phyloP scores from a whole-genome alignment of 2,888 invertebrate genomes.

The Dastarcus helophoroides region DNA sequence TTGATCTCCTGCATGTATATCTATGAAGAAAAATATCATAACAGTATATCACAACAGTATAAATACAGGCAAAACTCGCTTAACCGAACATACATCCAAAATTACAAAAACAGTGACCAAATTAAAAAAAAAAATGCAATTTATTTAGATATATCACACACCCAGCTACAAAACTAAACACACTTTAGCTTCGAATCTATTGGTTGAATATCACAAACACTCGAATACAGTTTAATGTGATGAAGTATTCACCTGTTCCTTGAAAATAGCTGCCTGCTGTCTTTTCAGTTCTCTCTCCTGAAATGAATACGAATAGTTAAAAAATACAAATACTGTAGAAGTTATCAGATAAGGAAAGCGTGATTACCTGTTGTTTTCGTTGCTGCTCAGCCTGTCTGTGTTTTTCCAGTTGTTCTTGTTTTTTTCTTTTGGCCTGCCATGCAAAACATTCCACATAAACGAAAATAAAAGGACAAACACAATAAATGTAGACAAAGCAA shows the following conservation, averaged over 20 bases:
- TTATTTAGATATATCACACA: too few species aligned
- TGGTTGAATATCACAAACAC: too few species aligned
- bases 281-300: slow-evolving; percentile 86
- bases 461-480: too few species aligned
- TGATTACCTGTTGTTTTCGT: slow-evolving; percentile 78
- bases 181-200: too few species aligned
- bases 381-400: slow-evolving; percentile 74
- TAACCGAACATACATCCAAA: slow-evolving; percentile 16
- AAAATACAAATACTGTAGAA: too few species aligned
- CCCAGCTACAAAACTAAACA: too few species aligned
- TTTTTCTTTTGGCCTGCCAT: slow-evolving; percentile 71
- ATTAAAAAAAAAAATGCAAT: too few species aligned
- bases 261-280: slow-evolving; percentile 77
- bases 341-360: too few species aligned
- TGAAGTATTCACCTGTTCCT: slow-evolving; percentile 68
- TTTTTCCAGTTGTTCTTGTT: slow-evolving; percentile 76
- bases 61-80: slow-evolving; percentile 36
- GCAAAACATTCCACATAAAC: slow-evolving; percentile 41
- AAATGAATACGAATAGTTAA: slow-evolving; percentile 59
- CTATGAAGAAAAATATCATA: slow-evolving; percentile 47
- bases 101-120: slow-evolving; percentile 11
- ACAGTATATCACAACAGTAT: slow-evolving; percentile 21
- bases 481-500: too few species aligned
- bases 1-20: slow-evolving; percentile 84
- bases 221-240: background rate